Percentiles rank a stretch among this genome's conserved stretches.
Evolutionary conservation across 53 echinoderm and acorn worm genomes (phyloP).

Genomic region (Temnopleurus reevesii): DNA sequence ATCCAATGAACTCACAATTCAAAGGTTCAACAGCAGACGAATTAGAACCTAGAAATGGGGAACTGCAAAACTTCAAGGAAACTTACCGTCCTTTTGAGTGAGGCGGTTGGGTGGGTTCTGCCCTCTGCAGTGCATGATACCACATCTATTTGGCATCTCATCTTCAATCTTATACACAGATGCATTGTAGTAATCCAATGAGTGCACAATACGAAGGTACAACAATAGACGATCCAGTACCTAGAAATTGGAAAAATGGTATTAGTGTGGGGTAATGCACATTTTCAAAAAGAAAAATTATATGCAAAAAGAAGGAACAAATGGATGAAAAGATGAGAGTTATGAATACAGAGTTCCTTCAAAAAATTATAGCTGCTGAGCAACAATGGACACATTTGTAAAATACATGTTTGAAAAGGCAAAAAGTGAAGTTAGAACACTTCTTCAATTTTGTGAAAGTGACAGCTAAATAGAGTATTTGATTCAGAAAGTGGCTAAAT

Average conservation of each 20-base stretch:
- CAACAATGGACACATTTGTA: too few species aligned
- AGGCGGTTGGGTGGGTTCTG: conserved; percentile 80
- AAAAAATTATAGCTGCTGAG: too few species aligned
- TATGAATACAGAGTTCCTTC: too few species aligned
- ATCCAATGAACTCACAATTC: conserved; percentile 90
- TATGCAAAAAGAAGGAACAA: too few species aligned
- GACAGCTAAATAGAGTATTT: too few species aligned
- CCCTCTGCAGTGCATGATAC: conserved; percentile 93
- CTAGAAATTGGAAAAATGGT: conserved; percentile 38
- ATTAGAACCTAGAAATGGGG: conserved; percentile 76
- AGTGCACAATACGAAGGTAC: conserved; percentile 95
- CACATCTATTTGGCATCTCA: conserved; percentile 98
- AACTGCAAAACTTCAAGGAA: too few species aligned
- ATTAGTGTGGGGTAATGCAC: background rate
- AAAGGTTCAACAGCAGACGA: conserved; percentile 77
- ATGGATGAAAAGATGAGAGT: too few species aligned
- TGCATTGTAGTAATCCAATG: conserved; percentile 94
- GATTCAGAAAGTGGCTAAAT: too few species aligned
- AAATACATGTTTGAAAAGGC: too few species aligned
- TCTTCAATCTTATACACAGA: conserved; percentile 89
- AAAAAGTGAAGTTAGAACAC: too few species aligned
- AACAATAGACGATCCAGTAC: conserved; percentile 87
- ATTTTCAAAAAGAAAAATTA: too few species aligned
- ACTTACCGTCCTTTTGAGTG: conserved; percentile 90
- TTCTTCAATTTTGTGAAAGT: too few species aligned